Evolutionary conservation across 2,113 vertebrate genomes (phyloP), one percentile per base, ranked within the genome.

Genomic region (Etheostoma spectabile): DNA sequence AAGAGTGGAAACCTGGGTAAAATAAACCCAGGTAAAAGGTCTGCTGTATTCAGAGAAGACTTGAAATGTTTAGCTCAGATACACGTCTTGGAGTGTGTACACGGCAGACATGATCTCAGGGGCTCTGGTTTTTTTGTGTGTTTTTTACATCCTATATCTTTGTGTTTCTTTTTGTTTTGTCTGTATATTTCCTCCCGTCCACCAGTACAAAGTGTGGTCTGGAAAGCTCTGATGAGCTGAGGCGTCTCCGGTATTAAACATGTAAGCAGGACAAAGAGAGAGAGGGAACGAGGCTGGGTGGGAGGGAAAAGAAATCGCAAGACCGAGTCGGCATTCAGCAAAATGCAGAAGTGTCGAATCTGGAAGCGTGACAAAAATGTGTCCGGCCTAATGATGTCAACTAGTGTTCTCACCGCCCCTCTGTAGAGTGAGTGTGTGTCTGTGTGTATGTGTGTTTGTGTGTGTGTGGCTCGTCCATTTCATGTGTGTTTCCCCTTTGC

Each of bases 331-430:
- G 73, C 88, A 90, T 91, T 94, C 80, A 80, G 80, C 49, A 79
- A 93, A 94, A 94, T 80, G 74, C 91, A 93, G 92, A 93, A 84
- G 68, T 83, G 86, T 93, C 88, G 86, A 92, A 93, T 94, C 91
- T 95, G 92, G 91, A 95, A 93, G 89, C 85, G 78, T 94, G 93
- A 94, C 93, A 95, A 94, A 94, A 95, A 94, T 92, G 87, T 93
- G 92, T 93, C 92, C 75, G 63, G 89, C 89, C 90, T 94, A 94
- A 94, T 94, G 93, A 95, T 94, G 91, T 94, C 89, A 94, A 88
- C 83, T 86, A 90, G 87, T 85, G 85, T 88, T 86, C 85, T 91
- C 80, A 85, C 79, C 80, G 69, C 79, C 73, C 79, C 83, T 92
- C 75, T 86, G 79, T 63, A 83, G 60, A 45, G 64, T 77, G 65